A percentile compares a stretch with the other conserved stretches of the same genome.
phyloP scores from a whole-genome alignment of 2,113 vertebrate genomes.

The Crotalus helleri region DNA sequence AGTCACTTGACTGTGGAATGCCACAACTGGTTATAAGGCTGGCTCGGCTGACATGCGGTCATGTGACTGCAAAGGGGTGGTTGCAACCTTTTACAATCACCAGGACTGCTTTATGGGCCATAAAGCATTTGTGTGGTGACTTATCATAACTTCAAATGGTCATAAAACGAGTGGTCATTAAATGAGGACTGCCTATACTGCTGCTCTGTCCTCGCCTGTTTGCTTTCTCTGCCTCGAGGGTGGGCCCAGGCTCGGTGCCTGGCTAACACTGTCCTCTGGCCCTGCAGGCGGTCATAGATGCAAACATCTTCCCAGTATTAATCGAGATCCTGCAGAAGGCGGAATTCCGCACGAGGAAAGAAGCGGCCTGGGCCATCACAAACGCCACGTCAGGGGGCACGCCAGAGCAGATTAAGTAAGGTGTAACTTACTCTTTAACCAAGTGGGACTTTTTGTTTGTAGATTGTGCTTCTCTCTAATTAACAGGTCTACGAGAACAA shows the following conservation, averaged over 20 bases:
- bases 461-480: background rate
- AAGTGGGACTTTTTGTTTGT: background rate
- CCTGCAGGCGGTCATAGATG: constrained; percentile 90
- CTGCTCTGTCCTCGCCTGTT: background rate
- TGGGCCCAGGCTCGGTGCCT: background rate
- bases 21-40: background rate
- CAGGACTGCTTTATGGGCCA: background rate
- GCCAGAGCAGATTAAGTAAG: constrained; percentile 91
- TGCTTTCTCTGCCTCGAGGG: background rate
- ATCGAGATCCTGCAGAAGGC: constrained; percentile 98
- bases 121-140: background rate
- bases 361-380: constrained; percentile 97
- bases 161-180: background rate
- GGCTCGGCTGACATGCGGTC: background rate
- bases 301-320: constrained; percentile 97
- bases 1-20: background rate
- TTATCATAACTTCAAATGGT: background rate
- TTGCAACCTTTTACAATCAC: background rate
- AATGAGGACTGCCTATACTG: background rate
- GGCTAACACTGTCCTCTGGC: background rate
- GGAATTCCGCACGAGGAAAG: constrained; percentile 95
- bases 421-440: accelerated
- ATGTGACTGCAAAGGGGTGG: background rate
- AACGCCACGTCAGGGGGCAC: constrained; percentile 97
- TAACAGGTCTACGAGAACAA: background rate